A percentile compares a stretch with the other conserved stretches of the same genome.
phyloP scores from a whole-genome alignment of 2,888 invertebrate genomes.

The Drosophila suboccidentalis region DNA sequence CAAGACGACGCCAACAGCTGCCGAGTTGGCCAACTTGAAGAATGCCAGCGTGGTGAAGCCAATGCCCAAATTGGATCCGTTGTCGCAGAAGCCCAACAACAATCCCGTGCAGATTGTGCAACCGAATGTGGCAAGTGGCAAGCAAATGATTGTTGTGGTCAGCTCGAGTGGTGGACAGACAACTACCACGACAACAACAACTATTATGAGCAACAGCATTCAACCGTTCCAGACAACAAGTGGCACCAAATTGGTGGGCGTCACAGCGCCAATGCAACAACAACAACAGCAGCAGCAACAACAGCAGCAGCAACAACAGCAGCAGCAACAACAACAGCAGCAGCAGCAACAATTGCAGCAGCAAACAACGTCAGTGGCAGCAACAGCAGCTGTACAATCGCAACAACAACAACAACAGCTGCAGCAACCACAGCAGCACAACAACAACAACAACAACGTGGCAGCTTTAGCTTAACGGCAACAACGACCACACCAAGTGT shows the following conservation, averaged over 20 bases:
- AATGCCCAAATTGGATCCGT: slow-evolving; percentile 84
- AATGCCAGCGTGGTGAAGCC: slow-evolving; percentile 85
- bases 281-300: slow-evolving; percentile 68
- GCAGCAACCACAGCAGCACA: slow-evolving; percentile 47
- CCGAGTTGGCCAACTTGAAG: slow-evolving; percentile 78
- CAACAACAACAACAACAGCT: slow-evolving; percentile 64
- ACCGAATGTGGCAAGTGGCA: slow-evolving; percentile 84
- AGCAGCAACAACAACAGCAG: slow-evolving; percentile 15
- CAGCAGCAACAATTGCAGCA: slow-evolving; percentile 42
- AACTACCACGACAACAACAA: slow-evolving; percentile 70
- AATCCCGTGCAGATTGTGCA: slow-evolving; percentile 85
- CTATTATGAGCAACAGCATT: slow-evolving; percentile 81
- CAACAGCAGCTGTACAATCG: slow-evolving; percentile 26
- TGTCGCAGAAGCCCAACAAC: slow-evolving; percentile 84
- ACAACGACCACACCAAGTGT: slow-evolving; percentile 49
- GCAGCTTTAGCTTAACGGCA: slow-evolving; percentile 52
- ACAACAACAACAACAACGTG: slow-evolving; percentile 50
- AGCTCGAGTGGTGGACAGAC: slow-evolving; percentile 64
- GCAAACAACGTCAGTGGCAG: slow-evolving; percentile 19
- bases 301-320: slow-evolving; percentile 56
- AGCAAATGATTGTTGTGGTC: slow-evolving; percentile 74
- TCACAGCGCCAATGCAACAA: slow-evolving; percentile 85
- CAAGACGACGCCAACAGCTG: slow-evolving; percentile 77
- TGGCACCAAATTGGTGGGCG: slow-evolving; percentile 84
- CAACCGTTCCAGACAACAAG: slow-evolving; percentile 84